Conservation (phyloP, 2,113 vertebrate species). For the Lophochroa leadbeateri region DNA sequence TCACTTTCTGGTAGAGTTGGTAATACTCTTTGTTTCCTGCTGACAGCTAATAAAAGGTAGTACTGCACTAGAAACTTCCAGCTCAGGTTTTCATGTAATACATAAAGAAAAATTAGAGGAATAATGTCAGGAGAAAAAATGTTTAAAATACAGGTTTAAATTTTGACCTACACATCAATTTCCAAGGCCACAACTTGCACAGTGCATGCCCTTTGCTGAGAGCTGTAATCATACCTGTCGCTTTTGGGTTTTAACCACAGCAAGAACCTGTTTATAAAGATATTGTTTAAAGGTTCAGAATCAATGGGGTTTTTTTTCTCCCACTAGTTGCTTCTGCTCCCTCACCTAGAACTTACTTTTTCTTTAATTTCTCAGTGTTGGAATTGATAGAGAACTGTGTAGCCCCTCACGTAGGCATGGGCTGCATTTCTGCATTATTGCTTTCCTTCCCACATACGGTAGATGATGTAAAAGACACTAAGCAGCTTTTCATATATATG, state of each 20-base stretch:
- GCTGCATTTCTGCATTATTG: not conserved
- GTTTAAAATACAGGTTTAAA: not conserved
- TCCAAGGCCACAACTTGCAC: not conserved
- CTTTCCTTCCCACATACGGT: not conserved
- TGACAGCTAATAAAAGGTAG: not conserved
- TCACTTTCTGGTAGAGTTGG: not conserved
- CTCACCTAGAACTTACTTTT: not conserved
- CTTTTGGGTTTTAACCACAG: not conserved
- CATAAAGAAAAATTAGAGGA: not conserved
- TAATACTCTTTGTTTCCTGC: not conserved
- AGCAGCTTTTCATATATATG: not conserved
- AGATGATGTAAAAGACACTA: not conserved
- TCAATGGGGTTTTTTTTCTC: fast-evolving
- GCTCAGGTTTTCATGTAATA: not conserved
- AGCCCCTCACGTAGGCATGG: not conserved
- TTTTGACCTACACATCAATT: not conserved
- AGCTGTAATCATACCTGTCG: not conserved
- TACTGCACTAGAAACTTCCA: not conserved
- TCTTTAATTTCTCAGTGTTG: not conserved
- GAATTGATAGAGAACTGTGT: not conserved
- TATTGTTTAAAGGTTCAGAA: not conserved
- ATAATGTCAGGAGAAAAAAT: not conserved
- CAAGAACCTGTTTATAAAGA: not conserved
- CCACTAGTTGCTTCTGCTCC: not conserved
- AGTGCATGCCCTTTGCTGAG: not conserved